A percentile compares a stretch with the other conserved stretches of the same genome.
Conservation (phyloP, 2,888 invertebrate species). For the Oligia latruncula region DNA sequence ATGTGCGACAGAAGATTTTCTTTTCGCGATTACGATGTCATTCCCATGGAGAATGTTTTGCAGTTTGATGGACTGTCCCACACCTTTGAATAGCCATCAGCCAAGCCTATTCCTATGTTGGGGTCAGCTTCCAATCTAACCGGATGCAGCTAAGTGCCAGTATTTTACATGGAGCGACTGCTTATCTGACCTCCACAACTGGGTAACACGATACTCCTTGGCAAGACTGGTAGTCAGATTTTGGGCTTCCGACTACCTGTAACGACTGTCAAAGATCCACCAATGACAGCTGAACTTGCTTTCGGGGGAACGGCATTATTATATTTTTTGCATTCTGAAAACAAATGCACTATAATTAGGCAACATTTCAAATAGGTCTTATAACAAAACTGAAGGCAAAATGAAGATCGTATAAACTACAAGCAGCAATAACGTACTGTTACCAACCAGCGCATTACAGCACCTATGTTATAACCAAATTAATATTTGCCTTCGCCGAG, state of each 20-base stretch:
- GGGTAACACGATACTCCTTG: not conserved
- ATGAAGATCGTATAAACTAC: conserved; percentile 16
- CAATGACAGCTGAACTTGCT: not conserved
- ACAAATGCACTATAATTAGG: not conserved
- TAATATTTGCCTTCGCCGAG: conserved; percentile 56
- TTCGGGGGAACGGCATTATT: not conserved
- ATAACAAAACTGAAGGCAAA: not conserved
- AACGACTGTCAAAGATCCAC: not conserved
- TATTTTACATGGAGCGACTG: not conserved
- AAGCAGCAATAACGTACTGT: conserved; percentile 29
- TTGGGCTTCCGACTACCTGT: not conserved
- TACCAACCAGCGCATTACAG: conserved; percentile 25
- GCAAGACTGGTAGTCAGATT: not conserved
- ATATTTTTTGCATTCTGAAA: not conserved
- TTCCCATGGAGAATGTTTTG: not conserved
- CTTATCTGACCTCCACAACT: not conserved
- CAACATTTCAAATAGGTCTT: not conserved
- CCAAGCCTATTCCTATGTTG: not conserved
- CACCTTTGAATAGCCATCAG: no score
- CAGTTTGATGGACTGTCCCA: not conserved
- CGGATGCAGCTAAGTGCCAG: not conserved
- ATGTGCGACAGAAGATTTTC: not conserved
- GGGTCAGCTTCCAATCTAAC: not conserved
- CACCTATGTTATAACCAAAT: conserved; percentile 40
- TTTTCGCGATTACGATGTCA: not conserved